Base-by-base conservation (phyloP, 1,140 invertebrate species). In the Zaprionus davidi region DNA sequence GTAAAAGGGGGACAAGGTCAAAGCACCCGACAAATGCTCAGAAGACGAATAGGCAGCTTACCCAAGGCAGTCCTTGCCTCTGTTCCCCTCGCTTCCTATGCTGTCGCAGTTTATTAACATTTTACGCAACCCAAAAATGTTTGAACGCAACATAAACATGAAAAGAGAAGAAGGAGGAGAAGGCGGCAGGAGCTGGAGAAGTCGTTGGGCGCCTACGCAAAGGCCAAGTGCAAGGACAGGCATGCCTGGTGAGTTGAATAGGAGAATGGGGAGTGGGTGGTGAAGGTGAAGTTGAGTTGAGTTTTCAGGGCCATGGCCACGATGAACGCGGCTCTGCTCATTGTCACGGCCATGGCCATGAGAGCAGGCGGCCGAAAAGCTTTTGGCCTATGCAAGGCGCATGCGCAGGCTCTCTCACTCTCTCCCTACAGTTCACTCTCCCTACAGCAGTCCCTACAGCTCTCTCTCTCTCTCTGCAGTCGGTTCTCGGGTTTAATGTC, bases 331-430 rank as follows among this genome's bases (percentile, higher is more conserved):
- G 31, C 31, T 9, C 31, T 34, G 31, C 28, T 64, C 73, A 71
- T 80, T 78, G 88, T 80, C 88, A 91, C 64, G 88, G 88, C 83
- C 88, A 91, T 78, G 84, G 88, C 76, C 88, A 82, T 74, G 81
- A 11, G 15, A 79, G 41, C 81, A 67, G 85, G 81, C 85, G 81
- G 84, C 81, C 78, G 78, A 62, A 83, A 78, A 90, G 85, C 85
- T 88, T 80, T 69, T 77, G 55, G 55, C 76, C 69, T 44, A 72
- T 20, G 22, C 20, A 65, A 62, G 63, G 65, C 70, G 65, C 67
- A 62, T 76, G 60, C 75, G 75, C 70, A 26, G 41, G 38, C 62
- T 65, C 60, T 20, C 36, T 34, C 58, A 46, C 38, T 57, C n/a
- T 53, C 49, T 41, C 41, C 28, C 28, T 31, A 31, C 28, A 31